phyloP scores from a whole-genome alignment of 2,888 invertebrate species.

The Disparrhopalites patrizii region DNA sequence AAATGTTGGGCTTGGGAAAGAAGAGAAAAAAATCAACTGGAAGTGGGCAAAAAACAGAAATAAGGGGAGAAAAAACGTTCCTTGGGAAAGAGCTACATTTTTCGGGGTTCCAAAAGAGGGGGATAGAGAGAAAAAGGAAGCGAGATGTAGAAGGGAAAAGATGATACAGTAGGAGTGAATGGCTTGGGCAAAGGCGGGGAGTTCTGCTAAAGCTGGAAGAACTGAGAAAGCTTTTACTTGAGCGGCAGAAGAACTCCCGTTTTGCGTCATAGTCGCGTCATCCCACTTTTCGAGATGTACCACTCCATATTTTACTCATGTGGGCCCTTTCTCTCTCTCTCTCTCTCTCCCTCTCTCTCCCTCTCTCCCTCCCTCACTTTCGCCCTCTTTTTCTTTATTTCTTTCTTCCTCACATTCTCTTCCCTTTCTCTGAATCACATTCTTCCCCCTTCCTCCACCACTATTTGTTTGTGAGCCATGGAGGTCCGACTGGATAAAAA shows the following conservation, averaged over 20 bases:
- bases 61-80: no score
- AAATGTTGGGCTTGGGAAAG: no score
- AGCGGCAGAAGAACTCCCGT: background rate
- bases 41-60: no score
- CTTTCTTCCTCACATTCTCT: background rate
- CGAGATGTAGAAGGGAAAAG: conserved; percentile 6
- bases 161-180: conserved; percentile 28
- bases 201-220: conserved; percentile 1
- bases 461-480: background rate
- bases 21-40: no score
- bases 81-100: no score
- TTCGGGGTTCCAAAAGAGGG: no score
- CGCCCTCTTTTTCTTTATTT: background rate
- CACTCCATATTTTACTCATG: conserved; percentile 27
- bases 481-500: background rate
- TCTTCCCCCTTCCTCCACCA: background rate
- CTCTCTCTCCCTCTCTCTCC: conserved; percentile 2
- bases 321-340: conserved; percentile 9
- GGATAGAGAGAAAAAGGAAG: conserved; percentile 5
- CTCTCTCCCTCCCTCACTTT: background rate
- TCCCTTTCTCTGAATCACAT: background rate
- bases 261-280: conserved; percentile 29
- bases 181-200: conserved; percentile 24
- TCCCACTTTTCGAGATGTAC: conserved; percentile 19
- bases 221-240: conserved; percentile 1